Base-by-base conservation (phyloP, 2,888 invertebrate genomes). In the Linyphia triangularis region DNA sequence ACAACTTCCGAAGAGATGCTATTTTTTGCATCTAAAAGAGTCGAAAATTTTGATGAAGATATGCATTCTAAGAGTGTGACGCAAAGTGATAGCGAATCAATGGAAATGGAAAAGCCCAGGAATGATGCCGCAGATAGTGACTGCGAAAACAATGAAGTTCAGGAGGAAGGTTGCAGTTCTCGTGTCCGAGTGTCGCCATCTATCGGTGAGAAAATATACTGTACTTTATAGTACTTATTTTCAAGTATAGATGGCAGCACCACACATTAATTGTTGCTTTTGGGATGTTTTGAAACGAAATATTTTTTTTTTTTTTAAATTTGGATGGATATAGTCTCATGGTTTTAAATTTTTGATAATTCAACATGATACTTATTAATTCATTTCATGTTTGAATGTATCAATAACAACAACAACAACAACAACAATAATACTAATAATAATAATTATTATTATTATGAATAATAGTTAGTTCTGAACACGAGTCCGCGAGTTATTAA, bases 171-270 rank as follows among this genome's bases (percentile, higher is more conserved):
- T 13, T 77, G 70, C 43, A 72, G 70, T 7, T 61, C 61, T 1
- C 37, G 70, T 1, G 37, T 40, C 2, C 69, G 40, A 2, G 59
- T 57, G 24, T 26, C 75, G 81, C 81, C 88, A 88, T 88, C 83
- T 83, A 83, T 43, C 28, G 88, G 83, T 88, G 24, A 83, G 83
- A 75, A 37, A 6, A 4, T 2, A 24, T 10, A 75, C 51, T 88
- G n/a, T 67, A n/a, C 13, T 2, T 10, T 24, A 26, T 61, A 40
- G 57, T 81, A 10, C 5, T 4, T 0, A 6, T 7, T 3, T 4
- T 0, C 13, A 5, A 3, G 24, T 7, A 69, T 69, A 88, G 81
- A 88, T 72, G 81, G 81, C 75, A 79, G 73, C 79, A 73, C 79
- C 6, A 79, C 0, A n/a, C n/a, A n/a, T n/a, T n/a, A n/a, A n/a